A percentile compares a stretch with the other conserved stretches of the same genome.
These are phyloP conservation scores for Eretmochelys imbricata DNA, from an alignment of 2,113 vertebrate genomes.

Conservation along the genomic window DNA sequence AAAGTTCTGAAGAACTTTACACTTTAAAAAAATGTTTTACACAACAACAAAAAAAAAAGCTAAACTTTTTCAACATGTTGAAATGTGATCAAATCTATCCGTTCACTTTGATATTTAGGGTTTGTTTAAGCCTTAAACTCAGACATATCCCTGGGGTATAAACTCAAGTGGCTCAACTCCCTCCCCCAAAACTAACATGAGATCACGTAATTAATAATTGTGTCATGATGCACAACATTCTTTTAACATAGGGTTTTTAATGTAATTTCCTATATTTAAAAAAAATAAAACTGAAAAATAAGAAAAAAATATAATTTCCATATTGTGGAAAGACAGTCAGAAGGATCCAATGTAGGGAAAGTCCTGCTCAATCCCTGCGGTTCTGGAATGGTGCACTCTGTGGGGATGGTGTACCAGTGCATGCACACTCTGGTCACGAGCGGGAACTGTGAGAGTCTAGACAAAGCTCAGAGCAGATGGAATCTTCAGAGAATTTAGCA, in stretches of 20 bases:
- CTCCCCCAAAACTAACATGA: background rate
- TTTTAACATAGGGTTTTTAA: background rate
- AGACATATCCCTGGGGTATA: background rate
- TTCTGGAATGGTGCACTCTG: background rate
- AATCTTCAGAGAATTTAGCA: background rate
- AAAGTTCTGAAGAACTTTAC: background rate
- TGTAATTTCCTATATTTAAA: background rate
- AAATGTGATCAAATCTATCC: background rate
- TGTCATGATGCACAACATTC: background rate
- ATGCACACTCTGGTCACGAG: background rate
- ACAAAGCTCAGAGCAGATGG: accelerated
- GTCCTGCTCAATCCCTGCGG: background rate
- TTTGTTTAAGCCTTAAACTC: background rate
- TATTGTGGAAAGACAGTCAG: background rate
- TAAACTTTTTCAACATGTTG: background rate
- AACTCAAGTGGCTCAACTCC: background rate
- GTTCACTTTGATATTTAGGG: background rate
- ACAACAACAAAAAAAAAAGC: background rate
- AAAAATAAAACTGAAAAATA: background rate
- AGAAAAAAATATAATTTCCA: background rate
- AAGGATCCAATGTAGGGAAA: background rate
- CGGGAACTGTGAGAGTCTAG: background rate
- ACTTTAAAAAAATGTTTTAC: background rate
- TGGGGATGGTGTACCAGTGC: background rate
- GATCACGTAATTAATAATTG: background rate